Evolutionary conservation across 2,113 vertebrate species (phyloP), one percentile per base, ranked within the genome.

Genomic region (Pandion haliaetus): DNA sequence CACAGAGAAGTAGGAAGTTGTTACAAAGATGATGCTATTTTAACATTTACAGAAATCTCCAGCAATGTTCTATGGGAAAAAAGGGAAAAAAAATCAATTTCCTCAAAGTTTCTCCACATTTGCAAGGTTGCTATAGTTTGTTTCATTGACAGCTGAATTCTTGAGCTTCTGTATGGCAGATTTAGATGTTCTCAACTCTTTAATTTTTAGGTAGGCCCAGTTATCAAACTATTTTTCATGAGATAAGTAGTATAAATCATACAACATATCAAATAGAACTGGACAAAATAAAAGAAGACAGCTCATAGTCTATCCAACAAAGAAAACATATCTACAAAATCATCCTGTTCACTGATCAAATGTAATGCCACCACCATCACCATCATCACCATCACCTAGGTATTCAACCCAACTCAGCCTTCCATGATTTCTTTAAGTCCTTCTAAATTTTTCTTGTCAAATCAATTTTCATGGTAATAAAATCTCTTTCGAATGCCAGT

Each of bases 131-230:
- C 52, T 94, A 26, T 61, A 40, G 5, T 87, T 96, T 93, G 9
- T 90, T 95, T 82, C 47, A 86, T 50, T 89, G 69, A 25, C 61
- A 93, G 8, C 9, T 95, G 86, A 91, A 83, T 90, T 86, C 81
- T 55, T 91, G 52, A 57, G 77, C 40, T 96, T 98, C 77, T 93
- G 7, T 87, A 40, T 65, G 74, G 88, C 73, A 69, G 16, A 83
- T 94, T 95, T 89, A 95, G 89, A 65, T 85, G 58, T 95, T 95
- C 85, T 95, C 93, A 88, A 90, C 63, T 94, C 59, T 73, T 97
- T 72, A 88, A 65, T 90, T 93, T 95, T 94, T 84, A n/a, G 86
- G 12, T 81, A 45, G 80, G 23, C n/a, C 19, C 54, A 78, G 70
- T 81, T 83, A 88, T 82, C 49, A 93, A 97, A 91, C 28, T 71